Percentiles rank a stretch among this genome's conserved stretches.
Evolutionary conservation across 2,113 vertebrate genomes (phyloP).

Genomic region (Pao palembangensis): DNA sequence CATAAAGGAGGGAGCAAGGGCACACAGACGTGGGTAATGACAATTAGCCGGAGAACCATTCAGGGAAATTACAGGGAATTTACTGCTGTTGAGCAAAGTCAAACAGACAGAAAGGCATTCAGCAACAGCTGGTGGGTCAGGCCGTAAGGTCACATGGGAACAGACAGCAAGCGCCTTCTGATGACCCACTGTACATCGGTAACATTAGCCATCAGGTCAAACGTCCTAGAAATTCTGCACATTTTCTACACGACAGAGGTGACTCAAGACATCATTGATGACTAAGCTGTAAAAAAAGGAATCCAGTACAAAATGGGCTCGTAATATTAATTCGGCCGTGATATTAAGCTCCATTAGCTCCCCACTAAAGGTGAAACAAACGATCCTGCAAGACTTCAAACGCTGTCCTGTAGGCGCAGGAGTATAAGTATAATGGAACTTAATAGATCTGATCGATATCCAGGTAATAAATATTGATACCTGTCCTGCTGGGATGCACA

Average conservation of each 20-base stretch:
- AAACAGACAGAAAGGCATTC: constrained; percentile 30
- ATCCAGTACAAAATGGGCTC: neutral
- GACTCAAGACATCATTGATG: too few species aligned
- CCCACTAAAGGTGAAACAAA: constrained; percentile 33
- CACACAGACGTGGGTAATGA: constrained; percentile 11
- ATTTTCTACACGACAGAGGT: too few species aligned
- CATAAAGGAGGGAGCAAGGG: constrained; percentile 20
- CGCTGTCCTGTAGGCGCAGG: constrained; percentile 21
- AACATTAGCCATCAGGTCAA: too few species aligned
- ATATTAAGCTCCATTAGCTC: constrained; percentile 31
- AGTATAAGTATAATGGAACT: constrained; percentile 22
- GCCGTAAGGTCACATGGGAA: too few species aligned
- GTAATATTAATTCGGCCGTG: neutral
- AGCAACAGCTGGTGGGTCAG: constrained; percentile 13
- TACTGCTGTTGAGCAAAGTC: constrained; percentile 30
- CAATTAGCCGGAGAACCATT: constrained; percentile 14
- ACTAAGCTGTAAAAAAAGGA: too few species aligned
- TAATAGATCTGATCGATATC: constrained; percentile 41
- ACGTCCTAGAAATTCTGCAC: too few species aligned
- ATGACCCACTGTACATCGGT: too few species aligned
- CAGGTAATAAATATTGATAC: constrained; percentile 36
- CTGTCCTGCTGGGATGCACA: constrained; percentile 8
- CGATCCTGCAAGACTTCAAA: constrained; percentile 20
- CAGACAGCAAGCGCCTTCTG: too few species aligned
- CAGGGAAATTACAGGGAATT: neutral